Evolutionary conservation across 1,140 invertebrate species (phyloP).

Genomic region (Hylaeus volcanicus): DNA sequence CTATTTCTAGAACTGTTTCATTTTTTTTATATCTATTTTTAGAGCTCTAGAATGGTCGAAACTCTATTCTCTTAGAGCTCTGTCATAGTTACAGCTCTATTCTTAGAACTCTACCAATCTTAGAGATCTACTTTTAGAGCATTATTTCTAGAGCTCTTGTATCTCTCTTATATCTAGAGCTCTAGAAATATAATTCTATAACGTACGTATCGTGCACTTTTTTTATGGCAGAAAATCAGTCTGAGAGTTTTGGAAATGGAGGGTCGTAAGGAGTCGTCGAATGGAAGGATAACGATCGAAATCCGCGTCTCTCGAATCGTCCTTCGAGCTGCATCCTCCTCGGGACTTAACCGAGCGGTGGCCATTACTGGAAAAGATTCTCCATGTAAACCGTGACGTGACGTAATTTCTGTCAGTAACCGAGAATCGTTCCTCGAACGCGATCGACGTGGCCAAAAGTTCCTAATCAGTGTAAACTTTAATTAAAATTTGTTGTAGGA

Average conservation of each 20-base stretch:
- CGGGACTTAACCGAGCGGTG: constrained; percentile 41
- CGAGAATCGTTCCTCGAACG: constrained; percentile 17
- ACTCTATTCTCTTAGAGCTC: no score
- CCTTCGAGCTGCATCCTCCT: constrained; percentile 63
- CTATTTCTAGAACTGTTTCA: no score
- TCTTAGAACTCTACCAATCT: no score
- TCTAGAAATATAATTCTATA: no score
- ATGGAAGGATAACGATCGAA: constrained; percentile 9
- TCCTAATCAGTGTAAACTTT: neutral
- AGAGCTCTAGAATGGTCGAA: no score
- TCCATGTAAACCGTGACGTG: constrained; percentile 24
- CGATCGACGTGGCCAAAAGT: constrained; percentile 40
- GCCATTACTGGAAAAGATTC: constrained; percentile 53
- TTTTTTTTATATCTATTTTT: no score
- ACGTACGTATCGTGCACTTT: no score
- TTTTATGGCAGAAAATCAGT: neutral
- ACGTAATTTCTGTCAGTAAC: neutral
- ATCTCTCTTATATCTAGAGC: no score
- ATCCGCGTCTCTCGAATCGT: constrained; percentile 59
- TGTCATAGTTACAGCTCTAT: no score
- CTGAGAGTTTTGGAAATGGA: neutral
- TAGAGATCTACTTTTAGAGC: no score
- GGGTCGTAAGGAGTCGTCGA: neutral
- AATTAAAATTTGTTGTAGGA: neutral
- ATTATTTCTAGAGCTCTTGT: no score